phyloP scores from a whole-genome alignment of 2,797 vertebrate genomes.

The Vipera ursinii region DNA sequence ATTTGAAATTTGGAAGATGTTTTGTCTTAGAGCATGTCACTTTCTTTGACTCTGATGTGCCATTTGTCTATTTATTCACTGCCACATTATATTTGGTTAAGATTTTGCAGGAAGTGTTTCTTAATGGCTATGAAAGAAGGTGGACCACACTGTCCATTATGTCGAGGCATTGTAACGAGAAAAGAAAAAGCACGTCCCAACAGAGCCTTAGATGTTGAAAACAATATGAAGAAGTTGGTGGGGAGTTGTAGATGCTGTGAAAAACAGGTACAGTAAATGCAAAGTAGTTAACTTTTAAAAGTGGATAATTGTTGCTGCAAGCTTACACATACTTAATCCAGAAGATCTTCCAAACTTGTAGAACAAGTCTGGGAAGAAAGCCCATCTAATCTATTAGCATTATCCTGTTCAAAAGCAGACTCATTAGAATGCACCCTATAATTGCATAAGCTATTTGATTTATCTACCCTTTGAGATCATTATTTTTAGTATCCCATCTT shows the following conservation, averaged over 20 bases:
- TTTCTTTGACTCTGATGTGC: background rate
- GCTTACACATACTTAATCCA: background rate
- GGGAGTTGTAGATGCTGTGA: constrained; percentile 78
- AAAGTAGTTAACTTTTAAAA: constrained; percentile 19
- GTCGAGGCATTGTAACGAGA: constrained; percentile 76
- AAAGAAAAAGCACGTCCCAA: constrained; percentile 76
- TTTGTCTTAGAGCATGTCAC: background rate
- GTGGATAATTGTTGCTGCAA: constrained; percentile 17
- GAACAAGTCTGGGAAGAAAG: background rate
- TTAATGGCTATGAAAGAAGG: constrained; percentile 77
- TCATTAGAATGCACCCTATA: background rate
- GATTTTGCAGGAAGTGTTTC: constrained; percentile 84
- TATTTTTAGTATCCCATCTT: background rate
- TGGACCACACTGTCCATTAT: constrained; percentile 78
- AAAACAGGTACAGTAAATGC: constrained; percentile 74
- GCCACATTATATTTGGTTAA: constrained; percentile 66
- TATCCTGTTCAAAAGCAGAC: background rate
- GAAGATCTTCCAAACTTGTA: background rate
- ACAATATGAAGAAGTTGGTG: constrained; percentile 76
- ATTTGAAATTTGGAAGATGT: background rate
- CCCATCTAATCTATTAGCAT: background rate
- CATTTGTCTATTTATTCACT: background rate
- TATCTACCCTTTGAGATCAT: background rate
- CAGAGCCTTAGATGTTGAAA: constrained; percentile 78
- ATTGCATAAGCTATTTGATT: background rate